Evolutionary conservation across 2,113 vertebrate species (phyloP), one percentile per base, ranked within the genome.

Genomic region (Tupaia tana): DNA sequence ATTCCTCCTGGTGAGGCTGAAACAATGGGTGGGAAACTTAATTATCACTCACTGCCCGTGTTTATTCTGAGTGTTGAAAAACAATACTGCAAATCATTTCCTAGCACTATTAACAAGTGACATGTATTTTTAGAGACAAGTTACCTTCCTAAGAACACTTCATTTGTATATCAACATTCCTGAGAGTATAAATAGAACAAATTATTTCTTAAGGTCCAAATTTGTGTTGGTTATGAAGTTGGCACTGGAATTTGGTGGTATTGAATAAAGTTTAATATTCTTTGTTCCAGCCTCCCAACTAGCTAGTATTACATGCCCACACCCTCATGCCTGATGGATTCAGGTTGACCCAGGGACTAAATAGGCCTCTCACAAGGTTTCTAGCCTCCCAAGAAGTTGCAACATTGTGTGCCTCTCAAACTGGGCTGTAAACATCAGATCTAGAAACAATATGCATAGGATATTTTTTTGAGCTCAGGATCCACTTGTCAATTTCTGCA

Each of bases 21-120:
- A 96, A 79, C 56, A 78, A 67, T 56, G n/a, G 54, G 16, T 93
- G 34, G 70, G 89, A 82, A 66, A 34, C 27, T 73, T n/a, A 94
- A 74, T 92, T 89, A 31, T 79, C 14, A 22, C 24, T 88, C n/a
- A 70, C 24, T 61, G 12, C 29, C 29, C 86, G 59, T 22, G 4
- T 69, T 63, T 43, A 43, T 86, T 94, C 71, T 63, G 15, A 83
- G 83, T 52, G 16, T 61, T 75, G 54, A 43, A 31, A 80, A 90
- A 88, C 15, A 88, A 11, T 66, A 25, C 22, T 61, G 14, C 79
- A 24, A 67, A 63, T 87, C 71, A 59, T 83, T 88, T 80, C 78
- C 59, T 25, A 31, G 20, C 25, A 43, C 52, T 67, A 2, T 63
- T 64, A 83, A 67, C 52, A 90, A 22, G 18, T 82, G 31, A 70